A percentile compares a stretch with the other conserved stretches of the same genome.
phyloP scores from a whole-genome alignment of 2,113 vertebrate species.

The Struthio camelus region DNA sequence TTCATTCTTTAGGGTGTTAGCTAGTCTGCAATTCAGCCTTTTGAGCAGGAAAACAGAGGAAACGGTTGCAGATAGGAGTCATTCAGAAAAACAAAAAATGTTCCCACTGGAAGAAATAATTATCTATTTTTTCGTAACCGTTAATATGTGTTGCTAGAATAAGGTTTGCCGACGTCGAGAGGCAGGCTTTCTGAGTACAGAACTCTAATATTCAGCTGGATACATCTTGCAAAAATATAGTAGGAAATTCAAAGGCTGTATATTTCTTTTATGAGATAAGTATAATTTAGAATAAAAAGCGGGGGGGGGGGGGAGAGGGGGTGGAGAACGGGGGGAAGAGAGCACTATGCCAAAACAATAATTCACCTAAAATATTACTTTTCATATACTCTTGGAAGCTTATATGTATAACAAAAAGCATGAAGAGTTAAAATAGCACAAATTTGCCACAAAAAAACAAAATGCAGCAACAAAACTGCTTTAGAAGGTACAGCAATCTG shows the following conservation, averaged over 20 bases:
- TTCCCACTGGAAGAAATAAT: not conserved
- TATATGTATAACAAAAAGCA: not conserved
- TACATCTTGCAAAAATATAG: not conserved
- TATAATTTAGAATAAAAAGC: not conserved
- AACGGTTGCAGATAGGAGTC: not conserved
- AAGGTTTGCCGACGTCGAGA: not conserved
- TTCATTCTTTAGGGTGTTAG: not conserved
- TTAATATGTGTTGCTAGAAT: not conserved
- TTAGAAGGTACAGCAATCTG: not conserved
- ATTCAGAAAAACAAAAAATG: not conserved
- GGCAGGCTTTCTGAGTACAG: not conserved
- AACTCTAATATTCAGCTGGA: not conserved
- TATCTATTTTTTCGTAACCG: not conserved
- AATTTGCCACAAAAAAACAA: not conserved
- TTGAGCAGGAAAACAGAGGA: not conserved
- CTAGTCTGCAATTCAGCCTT: not conserved
- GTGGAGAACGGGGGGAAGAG: not conserved
- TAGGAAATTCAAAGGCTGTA: not conserved
- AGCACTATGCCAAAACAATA: not conserved
- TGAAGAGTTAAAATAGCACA: not conserved
- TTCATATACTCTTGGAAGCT: not conserved
- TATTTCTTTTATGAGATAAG: not conserved
- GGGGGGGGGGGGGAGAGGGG: too few relatives aligned
- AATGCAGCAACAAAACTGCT: not conserved
- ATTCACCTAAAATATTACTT: not conserved